A percentile compares a stretch with the other conserved stretches of the same genome.
Evolutionary conservation across 2,888 invertebrate species (phyloP).

Genomic region (Cyaniris semiargus): DNA sequence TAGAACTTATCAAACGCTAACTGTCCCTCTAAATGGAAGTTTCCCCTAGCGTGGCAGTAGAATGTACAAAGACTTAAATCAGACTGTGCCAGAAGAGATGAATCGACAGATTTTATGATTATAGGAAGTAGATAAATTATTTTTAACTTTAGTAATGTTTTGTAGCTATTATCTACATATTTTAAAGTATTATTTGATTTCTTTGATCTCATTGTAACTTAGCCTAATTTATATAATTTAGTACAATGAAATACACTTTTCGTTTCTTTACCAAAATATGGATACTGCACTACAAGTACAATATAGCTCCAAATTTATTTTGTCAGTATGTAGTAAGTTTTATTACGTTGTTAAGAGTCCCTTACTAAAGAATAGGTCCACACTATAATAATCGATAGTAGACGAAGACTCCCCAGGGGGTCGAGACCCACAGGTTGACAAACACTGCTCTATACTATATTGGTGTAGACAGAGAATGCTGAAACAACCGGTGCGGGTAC

Average conservation of each 20-base stretch:
- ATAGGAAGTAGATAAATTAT: background rate
- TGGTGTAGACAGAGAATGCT: conserved; percentile 27
- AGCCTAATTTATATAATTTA: background rate
- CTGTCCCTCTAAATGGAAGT: too few relatives aligned
- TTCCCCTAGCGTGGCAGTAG: too few relatives aligned
- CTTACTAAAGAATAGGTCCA: too few relatives aligned
- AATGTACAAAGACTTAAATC: background rate
- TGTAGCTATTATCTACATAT: background rate
- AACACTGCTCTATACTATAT: too few relatives aligned
- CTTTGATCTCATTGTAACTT: background rate
- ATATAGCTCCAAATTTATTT: background rate
- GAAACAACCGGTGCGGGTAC: conserved; percentile 29
- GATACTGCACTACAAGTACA: background rate
- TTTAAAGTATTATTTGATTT: background rate
- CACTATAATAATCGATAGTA: too few relatives aligned
- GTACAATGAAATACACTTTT: background rate
- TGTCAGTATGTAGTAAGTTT: background rate
- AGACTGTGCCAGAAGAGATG: background rate
- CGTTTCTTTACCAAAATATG: background rate
- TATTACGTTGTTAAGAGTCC: background rate
- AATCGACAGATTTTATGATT: background rate
- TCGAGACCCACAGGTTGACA: too few relatives aligned
- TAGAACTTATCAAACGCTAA: too few relatives aligned
- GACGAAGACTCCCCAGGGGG: too few relatives aligned
- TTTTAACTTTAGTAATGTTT: background rate